Base-by-base conservation (phyloP, 2,888 invertebrate species). In the Cryptocephalus moraei region DNA sequence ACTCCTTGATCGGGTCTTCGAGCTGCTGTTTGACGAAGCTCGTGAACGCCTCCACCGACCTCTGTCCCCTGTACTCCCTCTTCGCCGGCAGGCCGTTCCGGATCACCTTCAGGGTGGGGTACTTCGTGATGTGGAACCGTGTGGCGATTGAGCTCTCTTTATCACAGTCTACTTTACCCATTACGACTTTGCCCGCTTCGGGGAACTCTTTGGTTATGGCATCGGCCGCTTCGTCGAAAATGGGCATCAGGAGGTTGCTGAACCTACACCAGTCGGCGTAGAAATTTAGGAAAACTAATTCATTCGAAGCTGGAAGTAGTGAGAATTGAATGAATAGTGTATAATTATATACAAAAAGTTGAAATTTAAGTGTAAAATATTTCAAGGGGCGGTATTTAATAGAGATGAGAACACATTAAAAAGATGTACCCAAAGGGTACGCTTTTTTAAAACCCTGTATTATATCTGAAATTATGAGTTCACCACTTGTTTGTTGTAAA, bases 261-360 rank as follows among this genome's bases (percentile, higher is more conserved):
- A 97, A 99, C 64, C 91, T 84, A 75, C 99, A 99, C 99, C 99
- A 99, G 68, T 99, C 96, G 32, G 99, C 99, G 75, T 97, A 99
- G 73, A 99, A 99, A 75, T 99, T 99, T 52, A 99, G 83, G 73
- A 99, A 90, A 52, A 97, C 95, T 71, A 99, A 75, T 76, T 99
- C 96, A 79, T 94, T 91, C 50, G 87, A 84, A 52, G 89, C 95
- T 94, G 78, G 54, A 85, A 84, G 58, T 58, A 60, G 60, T 11
- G 36, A 36, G 12, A 11, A 36, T 36, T 12, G 38, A 11, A 36
- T 11, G 31, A 49, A 32, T 11, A 43, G 9, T 22, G 22, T 4
- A 39, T 4, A 39, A 4, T n/a, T 12, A 8, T 3, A 4, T 39
- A 22, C 22, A 22, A 22, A n/a, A n/a, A n/a, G n/a, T n/a, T n/a